Evolutionary conservation across 1,140 invertebrate genomes (phyloP).

Genomic region (Antheraea mylitta): DNA sequence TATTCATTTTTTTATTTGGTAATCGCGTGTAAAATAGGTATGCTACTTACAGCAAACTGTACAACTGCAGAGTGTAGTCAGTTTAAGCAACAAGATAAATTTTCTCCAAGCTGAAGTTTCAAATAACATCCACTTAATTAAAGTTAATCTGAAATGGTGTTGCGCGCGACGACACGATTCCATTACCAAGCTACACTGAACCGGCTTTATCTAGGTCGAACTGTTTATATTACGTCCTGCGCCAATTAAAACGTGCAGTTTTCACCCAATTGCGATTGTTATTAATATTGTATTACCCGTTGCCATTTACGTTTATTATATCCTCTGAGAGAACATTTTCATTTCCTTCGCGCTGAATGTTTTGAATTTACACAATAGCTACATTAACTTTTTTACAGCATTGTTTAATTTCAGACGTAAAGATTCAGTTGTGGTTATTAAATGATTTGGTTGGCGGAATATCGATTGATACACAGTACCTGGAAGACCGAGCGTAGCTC

Average conservation of each 20-base stretch:
- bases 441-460: no score
- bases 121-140: constrained; percentile 65
- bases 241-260: constrained; percentile 21
- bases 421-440: no score
- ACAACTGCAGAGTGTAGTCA: background rate
- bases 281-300: constrained; percentile 7
- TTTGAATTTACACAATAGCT: background rate
- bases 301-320: background rate
- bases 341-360: background rate
- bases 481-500: no score
- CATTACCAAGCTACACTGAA: constrained; percentile 47
- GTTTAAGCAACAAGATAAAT: constrained; percentile 35
- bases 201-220: constrained; percentile 27
- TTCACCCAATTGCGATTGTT: constrained; percentile 11
- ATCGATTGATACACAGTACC: no score
- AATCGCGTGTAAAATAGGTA: background rate
- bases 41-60: background rate
- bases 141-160: constrained; percentile 57
- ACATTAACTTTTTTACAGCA: background rate
- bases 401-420: background rate
- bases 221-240: constrained; percentile 25
- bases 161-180: constrained; percentile 47
- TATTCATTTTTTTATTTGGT: no score
- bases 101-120: constrained; percentile 43
- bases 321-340: background rate